These are phyloP conservation scores for Chrysocyon brachyurus DNA, from an alignment of 2,797 vertebrate species.

Conservation along the genomic window DNA sequence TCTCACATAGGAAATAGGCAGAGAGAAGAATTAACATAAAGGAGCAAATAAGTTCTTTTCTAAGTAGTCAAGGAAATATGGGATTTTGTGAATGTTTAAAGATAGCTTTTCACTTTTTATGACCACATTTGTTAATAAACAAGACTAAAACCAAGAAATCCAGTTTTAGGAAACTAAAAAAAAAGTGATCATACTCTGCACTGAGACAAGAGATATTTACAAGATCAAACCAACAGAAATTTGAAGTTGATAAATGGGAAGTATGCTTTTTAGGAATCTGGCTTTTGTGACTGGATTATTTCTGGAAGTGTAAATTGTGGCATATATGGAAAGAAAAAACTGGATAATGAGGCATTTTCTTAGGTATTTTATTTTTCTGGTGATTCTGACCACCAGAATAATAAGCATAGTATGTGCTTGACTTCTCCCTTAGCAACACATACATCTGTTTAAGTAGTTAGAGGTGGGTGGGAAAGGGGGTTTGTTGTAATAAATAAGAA, in stretches of 20 bases:
- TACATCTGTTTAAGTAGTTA: background rate
- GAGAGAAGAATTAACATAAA: background rate
- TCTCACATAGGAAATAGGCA: background rate
- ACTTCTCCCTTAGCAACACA: background rate
- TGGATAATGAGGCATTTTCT: background rate
- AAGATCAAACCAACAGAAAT: background rate
- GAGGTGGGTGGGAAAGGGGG: background rate
- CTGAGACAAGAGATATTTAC: background rate
- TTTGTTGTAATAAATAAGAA: background rate
- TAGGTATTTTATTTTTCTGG: conserved; percentile 7
- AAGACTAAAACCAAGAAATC: background rate
- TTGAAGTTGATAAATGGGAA: background rate
- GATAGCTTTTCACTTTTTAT: background rate
- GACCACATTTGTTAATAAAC: background rate
- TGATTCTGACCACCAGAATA: background rate
- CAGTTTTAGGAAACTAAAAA: background rate
- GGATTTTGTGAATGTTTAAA: background rate
- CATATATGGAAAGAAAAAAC: background rate
- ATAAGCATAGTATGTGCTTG: background rate
- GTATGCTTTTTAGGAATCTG: background rate
- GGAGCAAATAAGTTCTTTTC: background rate
- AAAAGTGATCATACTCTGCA: background rate
- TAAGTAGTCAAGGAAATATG: background rate
- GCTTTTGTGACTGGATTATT: background rate
- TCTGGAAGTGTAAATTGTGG: background rate